A percentile compares a stretch with the other conserved stretches of the same genome.
These are phyloP conservation scores for Rhinophrynus dorsalis DNA, from an alignment of 2,797 vertebrate species.

Conservation along the genomic window DNA sequence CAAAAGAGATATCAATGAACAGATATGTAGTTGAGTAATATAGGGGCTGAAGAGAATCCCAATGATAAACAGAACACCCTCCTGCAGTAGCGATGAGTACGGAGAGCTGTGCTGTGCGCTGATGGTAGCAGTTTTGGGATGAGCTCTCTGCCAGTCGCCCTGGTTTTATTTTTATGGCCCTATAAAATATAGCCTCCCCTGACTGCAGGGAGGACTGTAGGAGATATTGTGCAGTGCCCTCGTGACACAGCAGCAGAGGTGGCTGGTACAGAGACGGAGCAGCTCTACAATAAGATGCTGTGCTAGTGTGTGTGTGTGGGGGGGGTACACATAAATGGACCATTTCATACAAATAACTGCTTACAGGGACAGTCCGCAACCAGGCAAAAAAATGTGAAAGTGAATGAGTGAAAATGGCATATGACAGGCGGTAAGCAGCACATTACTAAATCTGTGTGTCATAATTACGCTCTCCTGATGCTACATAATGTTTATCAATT, in stretches of 20 bases:
- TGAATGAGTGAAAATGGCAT: background rate
- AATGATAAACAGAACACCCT: background rate
- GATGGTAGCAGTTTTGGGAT: background rate
- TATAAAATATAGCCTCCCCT: background rate
- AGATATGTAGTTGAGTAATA: too few species aligned
- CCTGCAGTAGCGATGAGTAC: background rate
- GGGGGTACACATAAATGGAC: background rate
- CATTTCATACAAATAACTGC: background rate
- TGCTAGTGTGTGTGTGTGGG: background rate
- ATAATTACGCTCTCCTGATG: conserved; percentile 4
- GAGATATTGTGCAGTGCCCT: background rate
- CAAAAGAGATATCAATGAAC: too few species aligned
- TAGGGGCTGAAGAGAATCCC: too few species aligned
- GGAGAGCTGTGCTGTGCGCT: background rate
- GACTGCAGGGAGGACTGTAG: background rate
- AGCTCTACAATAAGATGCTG: too few species aligned
- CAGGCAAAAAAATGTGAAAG: background rate
- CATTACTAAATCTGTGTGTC: background rate
- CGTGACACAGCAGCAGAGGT: background rate
- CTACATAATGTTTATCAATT: conserved; percentile 15
- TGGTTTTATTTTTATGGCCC: conserved; percentile 20
- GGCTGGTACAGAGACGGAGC: background rate
- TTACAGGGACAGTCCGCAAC: background rate
- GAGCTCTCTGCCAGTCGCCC: background rate
- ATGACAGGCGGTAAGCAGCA: background rate